Evolutionary conservation across 2,113 vertebrate genomes (phyloP).

Genomic region (Riparia riparia): DNA sequence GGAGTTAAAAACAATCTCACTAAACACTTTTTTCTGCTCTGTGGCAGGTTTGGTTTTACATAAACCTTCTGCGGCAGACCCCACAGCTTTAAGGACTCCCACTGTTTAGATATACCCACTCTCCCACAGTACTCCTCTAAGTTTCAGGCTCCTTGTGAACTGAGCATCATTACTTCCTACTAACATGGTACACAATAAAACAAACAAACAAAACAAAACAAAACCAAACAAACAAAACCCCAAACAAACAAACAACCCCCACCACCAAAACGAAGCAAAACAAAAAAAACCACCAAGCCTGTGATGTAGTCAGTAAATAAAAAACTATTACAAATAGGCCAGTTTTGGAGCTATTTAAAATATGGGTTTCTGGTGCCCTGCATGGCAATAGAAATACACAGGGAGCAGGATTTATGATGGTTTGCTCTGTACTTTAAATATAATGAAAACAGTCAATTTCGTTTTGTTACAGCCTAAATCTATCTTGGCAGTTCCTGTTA

Average conservation of each 20-base stretch:
- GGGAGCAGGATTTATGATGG: conserved; percentile 5
- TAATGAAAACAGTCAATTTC: conserved; percentile 33
- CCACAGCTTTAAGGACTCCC: neutral
- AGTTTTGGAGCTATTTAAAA: conserved; percentile 29
- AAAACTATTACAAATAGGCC: neutral
- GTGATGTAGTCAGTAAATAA: neutral
- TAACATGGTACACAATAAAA: neutral
- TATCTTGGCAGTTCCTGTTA: neutral
- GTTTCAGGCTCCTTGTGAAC: neutral
- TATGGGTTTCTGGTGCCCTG: neutral
- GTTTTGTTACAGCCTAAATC: conserved; percentile 38
- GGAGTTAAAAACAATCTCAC: neutral
- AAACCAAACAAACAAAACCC: too few relatives aligned
- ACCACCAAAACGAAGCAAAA: too few relatives aligned
- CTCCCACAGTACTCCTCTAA: neutral
- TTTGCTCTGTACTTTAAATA: conserved; percentile 20
- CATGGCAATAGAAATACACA: neutral
- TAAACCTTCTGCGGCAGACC: neutral
- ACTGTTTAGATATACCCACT: neutral
- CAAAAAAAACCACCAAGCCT: neutral
- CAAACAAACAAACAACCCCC: neutral
- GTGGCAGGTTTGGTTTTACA: neutral
- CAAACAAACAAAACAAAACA: neutral
- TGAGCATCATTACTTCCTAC: neutral
- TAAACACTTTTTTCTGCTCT: neutral